Evolutionary conservation across 2,888 invertebrate species (phyloP), one percentile per base, ranked within the genome.

Genomic region (Meteorus cinctellus): DNA sequence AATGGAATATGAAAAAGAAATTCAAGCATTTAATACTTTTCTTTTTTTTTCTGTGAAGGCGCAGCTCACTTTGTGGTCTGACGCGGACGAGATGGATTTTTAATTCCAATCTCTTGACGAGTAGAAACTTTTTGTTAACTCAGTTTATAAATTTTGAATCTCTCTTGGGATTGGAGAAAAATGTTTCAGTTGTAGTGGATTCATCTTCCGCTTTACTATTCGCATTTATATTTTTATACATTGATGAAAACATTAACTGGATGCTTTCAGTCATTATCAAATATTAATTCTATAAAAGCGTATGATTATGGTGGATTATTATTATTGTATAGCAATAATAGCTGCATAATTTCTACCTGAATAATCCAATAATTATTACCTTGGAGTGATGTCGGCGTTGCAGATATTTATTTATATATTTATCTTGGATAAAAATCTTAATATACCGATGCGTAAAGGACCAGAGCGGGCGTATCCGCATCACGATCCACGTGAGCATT

Each of bases 351-450:
- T 82, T 81, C 82, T 80, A 74, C 79, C 82, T 82, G 82, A 82
- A 83, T 85, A 83, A 84, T 85, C 82, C 82, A 83, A 82, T 84
- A 82, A 85, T 85, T 83, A 82, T 82, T 79, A 81, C 80, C 79
- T 80, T 70, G 34, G 45, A 31, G 75, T 79, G 78, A 81, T 80
- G 77, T 71, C 77, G 78, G 75, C 66, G 68, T 60, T 66, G 60
- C 62, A 72, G 36, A 73, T 80, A 80, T 81, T 84, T 83, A 82
- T 82, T 83, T 85, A 82, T 85, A 84, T 82, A 82, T 78, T 83
- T 83, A 85, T 84, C 82, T 79, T 80, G 76, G 68, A 74, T 71
- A 74, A 51, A 75, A 80, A 83, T 83, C 84, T 83, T 81, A 80
- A 82, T 81, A 78, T 74, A 68, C 72, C 72, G 74, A 79, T 55